These are phyloP conservation scores for Mus minutoides DNA, from an alignment of 2,797 vertebrate species.

Conservation along the genomic window DNA sequence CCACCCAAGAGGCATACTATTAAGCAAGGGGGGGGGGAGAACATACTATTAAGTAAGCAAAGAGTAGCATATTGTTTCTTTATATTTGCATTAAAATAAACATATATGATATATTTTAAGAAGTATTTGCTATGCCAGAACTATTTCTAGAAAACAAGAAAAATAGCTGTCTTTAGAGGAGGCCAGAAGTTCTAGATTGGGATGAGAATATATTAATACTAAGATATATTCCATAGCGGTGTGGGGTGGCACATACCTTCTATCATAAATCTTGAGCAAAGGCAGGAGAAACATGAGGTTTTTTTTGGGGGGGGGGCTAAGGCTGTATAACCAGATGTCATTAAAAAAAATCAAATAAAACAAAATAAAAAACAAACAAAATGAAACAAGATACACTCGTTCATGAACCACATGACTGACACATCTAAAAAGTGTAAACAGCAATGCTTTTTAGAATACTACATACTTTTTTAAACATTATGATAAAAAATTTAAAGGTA, in stretches of 20 bases:
- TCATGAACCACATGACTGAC: neutral
- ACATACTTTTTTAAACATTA: neutral
- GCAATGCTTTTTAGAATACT: neutral
- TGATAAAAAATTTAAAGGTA: neutral
- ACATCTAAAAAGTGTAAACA: neutral
- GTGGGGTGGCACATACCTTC: neutral
- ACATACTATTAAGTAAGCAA: neutral
- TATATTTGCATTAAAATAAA: neutral
- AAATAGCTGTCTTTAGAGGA: neutral
- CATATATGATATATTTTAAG: conserved; percentile 11
- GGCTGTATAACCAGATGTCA: neutral
- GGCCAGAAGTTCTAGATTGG: neutral
- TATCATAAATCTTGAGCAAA: neutral
- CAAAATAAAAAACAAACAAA: neutral
- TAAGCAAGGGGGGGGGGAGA: neutral
- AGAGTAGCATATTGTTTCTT: neutral
- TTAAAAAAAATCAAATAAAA: neutral
- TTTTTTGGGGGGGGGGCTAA: neutral
- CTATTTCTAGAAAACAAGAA: conserved; percentile 18
- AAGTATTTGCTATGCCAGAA: neutral
- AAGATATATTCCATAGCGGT: neutral
- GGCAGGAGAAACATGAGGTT: neutral
- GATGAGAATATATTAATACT: neutral
- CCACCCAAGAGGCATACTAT: neutral
- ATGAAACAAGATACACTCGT: neutral